Percentiles rank a stretch among this genome's conserved stretches.
Evolutionary conservation across 2,797 vertebrate species (phyloP).

Genomic region (Parauchenoglanis punctatus): DNA sequence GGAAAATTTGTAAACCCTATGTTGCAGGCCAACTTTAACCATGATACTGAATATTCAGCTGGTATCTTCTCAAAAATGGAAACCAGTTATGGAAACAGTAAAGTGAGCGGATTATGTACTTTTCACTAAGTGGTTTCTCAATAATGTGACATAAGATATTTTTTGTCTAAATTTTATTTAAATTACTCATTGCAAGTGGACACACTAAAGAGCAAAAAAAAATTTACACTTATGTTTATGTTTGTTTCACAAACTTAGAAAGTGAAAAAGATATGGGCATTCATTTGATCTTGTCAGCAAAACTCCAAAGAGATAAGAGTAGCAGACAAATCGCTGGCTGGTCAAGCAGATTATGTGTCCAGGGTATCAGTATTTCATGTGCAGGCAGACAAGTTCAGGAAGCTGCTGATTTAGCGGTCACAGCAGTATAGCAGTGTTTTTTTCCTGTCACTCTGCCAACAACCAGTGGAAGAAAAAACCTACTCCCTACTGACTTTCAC

Average conservation of each 20-base stretch:
- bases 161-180: background rate
- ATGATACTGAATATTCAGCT: background rate
- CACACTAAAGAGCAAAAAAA: background rate
- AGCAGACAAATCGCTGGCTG: background rate
- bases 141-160: too few species aligned
- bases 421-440: background rate
- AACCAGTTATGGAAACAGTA: background rate
- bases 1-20: background rate
- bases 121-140: background rate
- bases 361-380: constrained; percentile 10
- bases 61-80: background rate
- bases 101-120: background rate
- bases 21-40: background rate
- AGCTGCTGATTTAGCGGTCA: constrained; percentile 2
- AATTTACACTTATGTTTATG: background rate
- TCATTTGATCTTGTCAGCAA: background rate
- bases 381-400: constrained; percentile 1
- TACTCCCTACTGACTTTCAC: background rate
- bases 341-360: constrained; percentile 15
- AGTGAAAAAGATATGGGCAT: background rate
- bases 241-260: background rate
- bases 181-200: background rate
- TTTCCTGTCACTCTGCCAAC: background rate
- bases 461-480: constrained; percentile 5
- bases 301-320: constrained; percentile 1